Conservation (phyloP, 23 tunicate species). For the Halocynthia aurantium region DNA sequence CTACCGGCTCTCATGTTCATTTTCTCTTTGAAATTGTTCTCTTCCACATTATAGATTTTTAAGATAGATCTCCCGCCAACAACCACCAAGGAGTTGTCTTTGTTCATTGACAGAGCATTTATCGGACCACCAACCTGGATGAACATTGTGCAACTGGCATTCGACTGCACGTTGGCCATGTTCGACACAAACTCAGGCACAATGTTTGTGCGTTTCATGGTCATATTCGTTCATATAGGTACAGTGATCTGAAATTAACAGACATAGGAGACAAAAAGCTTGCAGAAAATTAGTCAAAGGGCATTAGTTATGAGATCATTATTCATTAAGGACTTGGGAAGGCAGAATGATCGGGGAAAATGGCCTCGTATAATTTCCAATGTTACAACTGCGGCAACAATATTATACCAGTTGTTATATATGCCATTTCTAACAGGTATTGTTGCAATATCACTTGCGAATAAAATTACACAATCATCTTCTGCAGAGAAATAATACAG, state of each 20-base stretch:
- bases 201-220: constrained; percentile 13
- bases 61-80: constrained; percentile 75
- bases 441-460: too few relatives aligned
- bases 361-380: too few relatives aligned
- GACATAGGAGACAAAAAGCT: too few relatives aligned
- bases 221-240: not conserved
- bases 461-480: not conserved
- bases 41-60: constrained; percentile 52
- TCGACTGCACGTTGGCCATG: not conserved
- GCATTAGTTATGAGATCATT: too few relatives aligned
- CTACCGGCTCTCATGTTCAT: constrained; percentile 57
- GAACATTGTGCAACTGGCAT: constrained; percentile 6
- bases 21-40: constrained; percentile 22
- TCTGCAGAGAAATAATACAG: not conserved
- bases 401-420: too few relatives aligned
- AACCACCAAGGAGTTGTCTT: constrained; percentile 43
- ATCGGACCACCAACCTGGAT: constrained; percentile 22
- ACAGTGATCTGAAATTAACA: too few relatives aligned
- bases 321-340: too few relatives aligned
- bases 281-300: too few relatives aligned
- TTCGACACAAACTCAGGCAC: constrained; percentile 11
- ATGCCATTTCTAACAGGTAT: too few relatives aligned
- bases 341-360: too few relatives aligned
- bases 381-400: too few relatives aligned
- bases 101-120: constrained; percentile 16